phyloP scores from a whole-genome alignment of 2,113 vertebrate species.

The Bubalus kerabau region DNA sequence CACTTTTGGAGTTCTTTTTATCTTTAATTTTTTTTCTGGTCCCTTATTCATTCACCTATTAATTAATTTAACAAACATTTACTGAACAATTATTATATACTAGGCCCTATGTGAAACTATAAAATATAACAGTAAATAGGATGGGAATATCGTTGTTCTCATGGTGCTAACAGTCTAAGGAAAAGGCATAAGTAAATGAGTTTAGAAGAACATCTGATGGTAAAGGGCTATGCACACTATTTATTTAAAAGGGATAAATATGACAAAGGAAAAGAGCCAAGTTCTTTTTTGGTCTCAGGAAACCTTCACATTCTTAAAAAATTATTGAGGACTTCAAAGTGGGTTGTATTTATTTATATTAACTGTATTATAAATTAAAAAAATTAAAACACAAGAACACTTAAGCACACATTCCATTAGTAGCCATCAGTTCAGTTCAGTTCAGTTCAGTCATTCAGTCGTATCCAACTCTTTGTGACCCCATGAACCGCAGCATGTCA shows the following conservation, averaged over 20 bases:
- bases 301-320: not conserved
- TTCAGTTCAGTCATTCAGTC: not conserved
- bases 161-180: not conserved
- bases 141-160: not conserved
- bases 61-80: not conserved
- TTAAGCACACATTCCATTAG: not conserved
- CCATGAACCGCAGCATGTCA: fast-evolving
- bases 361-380: not conserved
- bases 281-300: not conserved
- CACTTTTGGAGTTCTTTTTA: not conserved
- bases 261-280: not conserved
- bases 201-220: not conserved
- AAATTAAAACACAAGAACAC: not conserved
- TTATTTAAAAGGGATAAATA: not conserved
- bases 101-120: not conserved
- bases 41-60: not conserved
- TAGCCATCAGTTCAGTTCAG: not conserved
- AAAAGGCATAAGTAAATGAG: not conserved
- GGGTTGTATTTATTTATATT: not conserved
- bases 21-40: not conserved
- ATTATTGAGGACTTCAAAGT: not conserved
- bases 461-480: not conserved
- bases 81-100: not conserved
- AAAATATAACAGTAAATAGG: not conserved
- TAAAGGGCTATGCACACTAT: not conserved